These are phyloP conservation scores for Drosophila mimica DNA, from an alignment of 2,888 invertebrate species.

Conservation along the genomic window DNA sequence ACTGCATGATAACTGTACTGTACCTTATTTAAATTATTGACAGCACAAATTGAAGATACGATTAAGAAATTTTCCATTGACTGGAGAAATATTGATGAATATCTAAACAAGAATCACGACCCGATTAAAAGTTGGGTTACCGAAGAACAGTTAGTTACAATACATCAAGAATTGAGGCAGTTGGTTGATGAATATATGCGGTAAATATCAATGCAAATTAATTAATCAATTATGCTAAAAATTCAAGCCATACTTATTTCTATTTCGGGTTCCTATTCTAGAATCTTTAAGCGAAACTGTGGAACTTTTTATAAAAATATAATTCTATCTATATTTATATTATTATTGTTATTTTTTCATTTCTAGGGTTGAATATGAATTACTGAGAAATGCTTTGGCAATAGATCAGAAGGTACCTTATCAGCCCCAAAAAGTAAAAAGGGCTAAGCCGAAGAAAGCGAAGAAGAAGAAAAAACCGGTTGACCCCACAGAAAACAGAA, in stretches of 20 bases:
- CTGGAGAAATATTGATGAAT: slow-evolving; percentile 83
- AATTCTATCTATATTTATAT: background rate
- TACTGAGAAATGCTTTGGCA: slow-evolving; percentile 84
- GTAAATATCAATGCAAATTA: slow-evolving; percentile 48
- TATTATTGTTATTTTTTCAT: background rate
- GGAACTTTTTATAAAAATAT: background rate
- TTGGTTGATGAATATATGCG: slow-evolving; percentile 86
- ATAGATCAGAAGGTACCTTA: slow-evolving; percentile 79
- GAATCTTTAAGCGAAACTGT: background rate
- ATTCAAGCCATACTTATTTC: no score
- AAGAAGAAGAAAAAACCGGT: slow-evolving; percentile 86
- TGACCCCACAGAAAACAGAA: slow-evolving; percentile 87
- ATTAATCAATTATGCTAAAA: no score
- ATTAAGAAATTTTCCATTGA: slow-evolving; percentile 77
- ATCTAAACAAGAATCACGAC: slow-evolving; percentile 79
- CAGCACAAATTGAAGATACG: slow-evolving; percentile 73
- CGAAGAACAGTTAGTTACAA: slow-evolving; percentile 86
- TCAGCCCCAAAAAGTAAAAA: slow-evolving; percentile 67
- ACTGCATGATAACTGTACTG: slow-evolving; percentile 1
- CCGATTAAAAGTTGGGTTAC: slow-evolving; percentile 83
- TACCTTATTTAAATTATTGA: slow-evolving; percentile 1
- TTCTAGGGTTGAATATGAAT: slow-evolving; percentile 82
- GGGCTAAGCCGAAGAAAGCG: slow-evolving; percentile 56
- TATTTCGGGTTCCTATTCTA: no score
- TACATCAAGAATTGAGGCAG: slow-evolving; percentile 86